Base-by-base conservation (phyloP, 1,140 invertebrate species). In the Cheumatopsyche charites region DNA sequence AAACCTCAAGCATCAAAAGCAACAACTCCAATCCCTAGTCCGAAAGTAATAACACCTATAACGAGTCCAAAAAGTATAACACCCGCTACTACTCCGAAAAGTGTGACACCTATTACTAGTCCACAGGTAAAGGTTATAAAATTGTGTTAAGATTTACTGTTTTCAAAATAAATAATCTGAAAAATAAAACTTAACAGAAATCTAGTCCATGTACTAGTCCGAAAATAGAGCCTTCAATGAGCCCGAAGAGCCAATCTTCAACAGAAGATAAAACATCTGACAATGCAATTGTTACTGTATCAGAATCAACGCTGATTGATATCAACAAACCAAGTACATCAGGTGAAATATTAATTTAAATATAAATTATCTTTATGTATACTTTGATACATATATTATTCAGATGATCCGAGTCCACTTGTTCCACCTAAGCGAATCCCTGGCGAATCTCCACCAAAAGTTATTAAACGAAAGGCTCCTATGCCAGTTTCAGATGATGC, bases 401-500 rank as follows among this genome's bases (percentile, higher is more conserved):
- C n/a, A 76, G 61, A 71, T 69, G 77, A 78, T 41, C 77, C 76
- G 15, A 80, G 79, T 73, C 81, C 82, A 13, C 62, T 82, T 67
- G 79, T 78, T 71, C 76, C 79, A 9, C 68, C 69, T 5, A 79
- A 79, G 55, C 77, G 81, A 21, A 75, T 78, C 3, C 76, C 79
- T 0, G 78, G 78, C 6, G 80, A 80, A 12, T 78, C 81, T 11
- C 82, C 82, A n/a, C 83, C 84, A 0, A 83, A 83, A 65, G 82
- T 85, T 2, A 81, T 85, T 66, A 86, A 85, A 74, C 79, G 81
- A 47, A 85, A 85, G 73, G 76, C 82, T 5, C 79, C 81, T 7
- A 74, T 76, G 11, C 75, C 80, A 13, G 70, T 73, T 12, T 62
- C 73, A 21, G 75, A 74, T 6, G 79, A 82, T 29, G 73, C 80